These are phyloP conservation scores for Drosophila bifasciata DNA, from an alignment of 1,140 invertebrate genomes.

Conservation along the genomic window DNA sequence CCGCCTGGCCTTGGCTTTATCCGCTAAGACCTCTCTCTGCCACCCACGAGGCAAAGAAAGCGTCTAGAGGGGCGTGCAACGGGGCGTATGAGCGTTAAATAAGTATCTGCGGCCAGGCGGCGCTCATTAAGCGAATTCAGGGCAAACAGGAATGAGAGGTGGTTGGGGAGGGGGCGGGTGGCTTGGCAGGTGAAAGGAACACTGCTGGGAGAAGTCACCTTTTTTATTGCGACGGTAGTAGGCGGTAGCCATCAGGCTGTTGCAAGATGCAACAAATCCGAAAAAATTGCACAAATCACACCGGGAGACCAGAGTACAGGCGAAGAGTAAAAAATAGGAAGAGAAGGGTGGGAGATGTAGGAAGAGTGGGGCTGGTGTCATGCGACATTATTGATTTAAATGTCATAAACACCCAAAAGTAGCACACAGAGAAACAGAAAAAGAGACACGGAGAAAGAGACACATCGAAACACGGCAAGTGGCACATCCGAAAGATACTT, in stretches of 20 bases:
- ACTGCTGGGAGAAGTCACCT: conserved; percentile 20
- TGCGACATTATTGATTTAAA: conserved; percentile 80
- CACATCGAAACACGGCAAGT: conserved; percentile 53
- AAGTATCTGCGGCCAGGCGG: conserved; percentile 60
- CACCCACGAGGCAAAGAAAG: background rate
- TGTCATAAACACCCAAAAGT: conserved; percentile 77
- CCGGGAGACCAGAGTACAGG: background rate
- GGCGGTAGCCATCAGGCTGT: conserved; percentile 31
- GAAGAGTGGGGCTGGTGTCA: conserved; percentile 16
- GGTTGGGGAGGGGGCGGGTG: background rate
- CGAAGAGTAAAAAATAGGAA: background rate
- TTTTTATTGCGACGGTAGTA: conserved; percentile 61
- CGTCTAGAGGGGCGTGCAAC: conserved; percentile 33
- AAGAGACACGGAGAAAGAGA: conserved; percentile 2
- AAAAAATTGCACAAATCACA: conserved; percentile 63
- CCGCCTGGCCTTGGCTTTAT: conserved; percentile 23
- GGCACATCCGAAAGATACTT: conserved; percentile 77
- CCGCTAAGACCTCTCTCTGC: background rate
- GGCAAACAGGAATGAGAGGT: conserved; percentile 24
- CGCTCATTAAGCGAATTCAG: conserved; percentile 80
- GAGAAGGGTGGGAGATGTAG: too few relatives aligned
- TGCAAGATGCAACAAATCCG: conserved; percentile 62
- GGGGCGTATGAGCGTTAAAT: conserved; percentile 78
- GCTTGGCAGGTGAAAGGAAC: background rate
- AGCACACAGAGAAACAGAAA: conserved; percentile 28